These are phyloP conservation scores for Myathropa florea DNA, from an alignment of 2,888 invertebrate genomes.

Conservation along the genomic window DNA sequence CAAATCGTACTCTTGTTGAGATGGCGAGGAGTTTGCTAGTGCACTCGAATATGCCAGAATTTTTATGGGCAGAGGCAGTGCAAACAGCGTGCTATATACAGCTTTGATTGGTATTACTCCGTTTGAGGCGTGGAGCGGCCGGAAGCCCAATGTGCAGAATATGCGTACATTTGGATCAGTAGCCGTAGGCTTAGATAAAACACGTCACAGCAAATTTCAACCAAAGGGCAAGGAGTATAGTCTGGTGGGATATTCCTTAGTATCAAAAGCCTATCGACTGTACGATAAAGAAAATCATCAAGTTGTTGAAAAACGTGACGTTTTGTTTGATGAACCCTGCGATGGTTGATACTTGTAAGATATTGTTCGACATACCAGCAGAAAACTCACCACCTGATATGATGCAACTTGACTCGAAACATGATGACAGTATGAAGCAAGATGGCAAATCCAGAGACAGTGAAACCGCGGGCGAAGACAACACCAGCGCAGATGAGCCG, in stretches of 20 bases:
- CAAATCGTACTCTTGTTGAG: conserved; percentile 70
- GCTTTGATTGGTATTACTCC: conserved; percentile 26
- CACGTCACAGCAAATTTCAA: conserved; percentile 20
- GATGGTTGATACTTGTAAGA: conserved; percentile 10
- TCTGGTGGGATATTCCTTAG: no score
- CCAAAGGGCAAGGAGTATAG: conserved; percentile 35
- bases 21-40: conserved; percentile 73
- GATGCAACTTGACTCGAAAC: background rate
- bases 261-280: conserved; percentile 55
- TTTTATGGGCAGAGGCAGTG: conserved; percentile 65
- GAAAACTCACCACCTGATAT: no score
- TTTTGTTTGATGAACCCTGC: conserved; percentile 41
- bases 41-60: conserved; percentile 71
- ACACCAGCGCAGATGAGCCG: conserved; percentile 20
- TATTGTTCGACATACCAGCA: conserved; percentile 31
- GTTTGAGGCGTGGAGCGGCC: conserved; percentile 28
- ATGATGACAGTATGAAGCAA: conserved; percentile 1
- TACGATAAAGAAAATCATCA: conserved; percentile 46
- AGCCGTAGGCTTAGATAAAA: conserved; percentile 35
- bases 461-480: conserved; percentile 29
- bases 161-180: conserved; percentile 41
- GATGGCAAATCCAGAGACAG: conserved; percentile 5
- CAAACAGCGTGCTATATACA: conserved; percentile 45
- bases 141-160: conserved; percentile 46
- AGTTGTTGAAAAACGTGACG: conserved; percentile 43